These are phyloP conservation scores for Macaca mulatta DNA, from an alignment of 2,113 vertebrate genomes.

Conservation along the genomic window DNA sequence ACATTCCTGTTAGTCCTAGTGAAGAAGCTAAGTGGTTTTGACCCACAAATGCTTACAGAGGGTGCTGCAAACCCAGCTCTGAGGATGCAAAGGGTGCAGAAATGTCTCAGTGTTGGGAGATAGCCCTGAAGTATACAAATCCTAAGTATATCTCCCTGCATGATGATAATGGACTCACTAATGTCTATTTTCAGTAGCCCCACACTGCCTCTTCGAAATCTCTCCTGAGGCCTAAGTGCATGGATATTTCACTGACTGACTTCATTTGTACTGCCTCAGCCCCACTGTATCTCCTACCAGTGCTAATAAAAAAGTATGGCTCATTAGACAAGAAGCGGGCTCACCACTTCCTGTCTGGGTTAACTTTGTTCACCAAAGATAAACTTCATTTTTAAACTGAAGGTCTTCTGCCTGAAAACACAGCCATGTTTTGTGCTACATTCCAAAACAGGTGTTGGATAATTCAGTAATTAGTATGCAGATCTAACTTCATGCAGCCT, in stretches of 20 bases:
- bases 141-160: not conserved
- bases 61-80: not conserved
- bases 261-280: conserved; percentile 41
- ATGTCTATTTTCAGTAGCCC: not conserved
- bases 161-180: fast-evolving
- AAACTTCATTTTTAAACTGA: conserved; percentile 35
- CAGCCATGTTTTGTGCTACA: conserved; percentile 68
- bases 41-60: not conserved
- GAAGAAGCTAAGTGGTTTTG: not conserved
- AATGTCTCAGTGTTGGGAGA: not conserved
- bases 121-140: not conserved
- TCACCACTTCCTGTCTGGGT: not conserved
- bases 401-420: conserved; percentile 59
- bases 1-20: not conserved
- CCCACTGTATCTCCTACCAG: not conserved
- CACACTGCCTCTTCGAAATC: not conserved
- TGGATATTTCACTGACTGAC: conserved; percentile 44
- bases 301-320: conserved; percentile 18
- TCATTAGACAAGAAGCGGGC: conserved; percentile 15
- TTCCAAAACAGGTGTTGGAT: conserved; percentile 85
- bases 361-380: conserved; percentile 6
- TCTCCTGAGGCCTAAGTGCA: not conserved
- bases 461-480: conserved; percentile 89
- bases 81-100: not conserved
- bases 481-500: conserved; percentile 83